Percentiles rank a stretch among this genome's conserved stretches.
These are phyloP conservation scores for Alces alces DNA, from an alignment of 2,113 vertebrate species.

Conservation along the genomic window DNA sequence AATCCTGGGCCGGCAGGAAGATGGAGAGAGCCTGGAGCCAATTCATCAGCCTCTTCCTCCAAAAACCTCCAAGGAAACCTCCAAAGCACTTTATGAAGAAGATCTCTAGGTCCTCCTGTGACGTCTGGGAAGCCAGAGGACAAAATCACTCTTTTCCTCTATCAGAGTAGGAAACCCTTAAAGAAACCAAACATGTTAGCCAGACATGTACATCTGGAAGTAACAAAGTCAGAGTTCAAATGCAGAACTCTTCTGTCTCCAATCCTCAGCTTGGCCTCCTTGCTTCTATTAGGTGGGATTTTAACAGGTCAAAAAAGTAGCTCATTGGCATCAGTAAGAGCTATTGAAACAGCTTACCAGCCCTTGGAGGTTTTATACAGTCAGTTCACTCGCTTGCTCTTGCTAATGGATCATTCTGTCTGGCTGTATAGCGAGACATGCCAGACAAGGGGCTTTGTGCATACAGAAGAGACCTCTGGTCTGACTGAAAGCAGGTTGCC, in stretches of 20 bases:
- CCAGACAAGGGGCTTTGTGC: background rate
- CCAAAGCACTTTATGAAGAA: background rate
- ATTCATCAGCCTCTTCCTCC: background rate
- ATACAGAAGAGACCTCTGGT: background rate
- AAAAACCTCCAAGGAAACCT: background rate
- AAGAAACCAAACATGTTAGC: background rate
- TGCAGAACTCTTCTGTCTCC: background rate
- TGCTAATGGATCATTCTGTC: slow-evolving; percentile 35
- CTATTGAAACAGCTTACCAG: background rate
- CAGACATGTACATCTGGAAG: background rate
- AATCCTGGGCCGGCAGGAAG: background rate
- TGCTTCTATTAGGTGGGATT: background rate
- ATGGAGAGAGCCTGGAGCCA: background rate
- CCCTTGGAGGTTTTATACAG: background rate
- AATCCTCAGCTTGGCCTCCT: background rate
- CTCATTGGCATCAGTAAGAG: background rate
- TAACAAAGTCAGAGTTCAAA: background rate
- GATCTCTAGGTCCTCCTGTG: background rate
- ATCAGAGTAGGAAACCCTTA: background rate
- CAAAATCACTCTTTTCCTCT: background rate
- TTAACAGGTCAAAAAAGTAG: slow-evolving; percentile 13
- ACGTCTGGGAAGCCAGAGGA: background rate
- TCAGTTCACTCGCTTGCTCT: background rate
- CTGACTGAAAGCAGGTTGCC: background rate
- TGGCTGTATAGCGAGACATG: background rate